Conservation (phyloP, 23 tunicate genomes). For the Aplidium turbinatum region DNA sequence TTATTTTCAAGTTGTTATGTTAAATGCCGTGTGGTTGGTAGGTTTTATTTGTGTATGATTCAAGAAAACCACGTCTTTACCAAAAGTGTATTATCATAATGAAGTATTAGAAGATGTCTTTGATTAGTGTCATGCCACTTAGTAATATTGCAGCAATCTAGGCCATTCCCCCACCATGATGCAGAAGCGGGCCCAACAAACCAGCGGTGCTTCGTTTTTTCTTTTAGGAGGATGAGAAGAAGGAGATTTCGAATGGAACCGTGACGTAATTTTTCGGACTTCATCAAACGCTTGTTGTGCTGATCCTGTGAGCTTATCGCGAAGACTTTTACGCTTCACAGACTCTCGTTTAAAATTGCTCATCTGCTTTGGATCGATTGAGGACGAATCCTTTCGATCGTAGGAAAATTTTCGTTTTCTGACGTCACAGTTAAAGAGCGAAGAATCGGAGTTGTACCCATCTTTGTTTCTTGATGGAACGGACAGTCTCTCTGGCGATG, state of each 20-base stretch:
- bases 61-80: no score
- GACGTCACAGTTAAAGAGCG: slow-evolving; percentile 22
- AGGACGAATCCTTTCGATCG: no score
- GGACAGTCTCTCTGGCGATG: no score
- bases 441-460: slow-evolving; percentile 21
- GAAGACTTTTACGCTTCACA: neutral
- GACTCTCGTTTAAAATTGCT: neutral
- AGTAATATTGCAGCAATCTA: no score
- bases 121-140: no score
- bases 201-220: slow-evolving; percentile 9
- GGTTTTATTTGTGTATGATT: no score
- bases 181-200: slow-evolving; percentile 6
- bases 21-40: no score
- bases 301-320: neutral
- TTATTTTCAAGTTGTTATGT: no score
- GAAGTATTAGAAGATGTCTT: no score
- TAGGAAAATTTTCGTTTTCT: slow-evolving; percentile 1
- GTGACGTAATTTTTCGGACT: slow-evolving; percentile 7
- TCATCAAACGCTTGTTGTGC: slow-evolving; percentile 26
- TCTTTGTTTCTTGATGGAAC: no score
- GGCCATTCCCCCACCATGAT: no score
- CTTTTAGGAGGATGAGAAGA: neutral
- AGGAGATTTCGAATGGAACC: slow-evolving; percentile 11
- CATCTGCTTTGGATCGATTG: neutral
- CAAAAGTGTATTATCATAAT: no score